These are phyloP conservation scores for Zeus faber DNA, from an alignment of 2,113 vertebrate species.

Conservation along the genomic window DNA sequence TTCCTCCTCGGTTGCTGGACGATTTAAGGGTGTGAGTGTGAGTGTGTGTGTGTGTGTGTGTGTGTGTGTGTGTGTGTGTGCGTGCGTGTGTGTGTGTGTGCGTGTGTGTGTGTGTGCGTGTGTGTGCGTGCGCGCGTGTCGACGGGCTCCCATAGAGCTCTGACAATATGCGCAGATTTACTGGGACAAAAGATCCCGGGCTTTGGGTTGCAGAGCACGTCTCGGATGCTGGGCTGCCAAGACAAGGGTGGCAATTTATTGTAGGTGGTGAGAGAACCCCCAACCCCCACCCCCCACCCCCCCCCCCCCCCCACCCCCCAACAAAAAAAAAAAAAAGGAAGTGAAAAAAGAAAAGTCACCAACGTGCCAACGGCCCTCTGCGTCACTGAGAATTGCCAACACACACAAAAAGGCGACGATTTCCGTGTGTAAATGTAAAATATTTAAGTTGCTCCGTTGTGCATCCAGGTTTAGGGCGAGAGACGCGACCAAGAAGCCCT, in stretches of 20 bases:
- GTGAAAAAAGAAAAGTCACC: conserved; percentile 38
- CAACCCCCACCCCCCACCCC: no score
- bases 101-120: conserved; percentile 55
- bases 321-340: conserved; percentile 38
- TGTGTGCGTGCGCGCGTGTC: conserved; percentile 34
- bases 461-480: no score
- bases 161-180: conserved; percentile 82
- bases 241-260: conserved; percentile 74
- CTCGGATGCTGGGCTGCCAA: conserved; percentile 61
- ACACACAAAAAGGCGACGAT: no score
- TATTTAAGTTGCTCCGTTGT: no score
- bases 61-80: conserved; percentile 61
- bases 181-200: conserved; percentile 82
- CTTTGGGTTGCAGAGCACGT: conserved; percentile 88
- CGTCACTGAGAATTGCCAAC: background rate
- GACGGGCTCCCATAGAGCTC: conserved; percentile 73
- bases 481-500: no score
- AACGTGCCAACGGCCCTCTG: conserved; percentile 26
- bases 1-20: conserved; percentile 64
- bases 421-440: no score
- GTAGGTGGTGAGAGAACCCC: conserved; percentile 68
- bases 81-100: conserved; percentile 35
- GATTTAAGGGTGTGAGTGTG: conserved; percentile 52
- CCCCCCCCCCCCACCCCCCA: no score
- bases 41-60: conserved; percentile 35